phyloP scores from a whole-genome alignment of 2,888 invertebrate species.

The Eurytoma adleriae region DNA sequence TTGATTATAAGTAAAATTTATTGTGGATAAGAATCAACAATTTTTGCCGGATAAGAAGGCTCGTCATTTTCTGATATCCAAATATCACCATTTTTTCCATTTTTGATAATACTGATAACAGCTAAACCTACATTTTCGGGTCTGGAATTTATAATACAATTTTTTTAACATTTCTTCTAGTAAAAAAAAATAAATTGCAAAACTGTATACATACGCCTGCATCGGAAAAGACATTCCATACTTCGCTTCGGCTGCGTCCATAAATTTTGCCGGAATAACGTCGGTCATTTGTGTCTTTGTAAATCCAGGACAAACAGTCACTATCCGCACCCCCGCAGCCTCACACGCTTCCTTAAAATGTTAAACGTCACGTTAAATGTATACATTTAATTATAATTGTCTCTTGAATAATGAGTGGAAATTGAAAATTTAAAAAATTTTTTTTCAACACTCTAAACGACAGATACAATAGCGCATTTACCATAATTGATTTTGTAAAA shows the following conservation, averaged over 20 bases:
- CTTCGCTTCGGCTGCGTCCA: not conserved
- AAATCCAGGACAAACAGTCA: slow-evolving; percentile 71
- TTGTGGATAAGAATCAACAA: not conserved
- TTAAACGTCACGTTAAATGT: not conserved
- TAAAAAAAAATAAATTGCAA: not conserved
- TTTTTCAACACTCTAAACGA: not conserved
- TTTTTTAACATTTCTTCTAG: too few relatives aligned
- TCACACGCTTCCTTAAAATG: slow-evolving; percentile 59
- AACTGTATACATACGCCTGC: not conserved
- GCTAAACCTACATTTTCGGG: slow-evolving; percentile 6
- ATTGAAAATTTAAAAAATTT: not conserved
- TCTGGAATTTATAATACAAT: not conserved
- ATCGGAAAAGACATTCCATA: too few relatives aligned
- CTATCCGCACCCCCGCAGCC: slow-evolving; percentile 68
- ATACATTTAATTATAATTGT: too few relatives aligned
- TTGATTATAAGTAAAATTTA: too few relatives aligned
- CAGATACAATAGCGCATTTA: slow-evolving; percentile 50
- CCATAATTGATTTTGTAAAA: slow-evolving; percentile 69
- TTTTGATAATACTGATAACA: not conserved
- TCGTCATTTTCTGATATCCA: slow-evolving; percentile 9
- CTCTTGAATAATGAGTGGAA: too few relatives aligned
- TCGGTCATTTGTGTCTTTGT: slow-evolving; percentile 60
- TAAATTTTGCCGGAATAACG: not conserved
- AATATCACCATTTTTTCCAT: slow-evolving; percentile 13
- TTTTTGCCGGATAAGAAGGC: not conserved